Base-by-base conservation (phyloP, 2,888 invertebrate species). In the Fragum sueziense region DNA sequence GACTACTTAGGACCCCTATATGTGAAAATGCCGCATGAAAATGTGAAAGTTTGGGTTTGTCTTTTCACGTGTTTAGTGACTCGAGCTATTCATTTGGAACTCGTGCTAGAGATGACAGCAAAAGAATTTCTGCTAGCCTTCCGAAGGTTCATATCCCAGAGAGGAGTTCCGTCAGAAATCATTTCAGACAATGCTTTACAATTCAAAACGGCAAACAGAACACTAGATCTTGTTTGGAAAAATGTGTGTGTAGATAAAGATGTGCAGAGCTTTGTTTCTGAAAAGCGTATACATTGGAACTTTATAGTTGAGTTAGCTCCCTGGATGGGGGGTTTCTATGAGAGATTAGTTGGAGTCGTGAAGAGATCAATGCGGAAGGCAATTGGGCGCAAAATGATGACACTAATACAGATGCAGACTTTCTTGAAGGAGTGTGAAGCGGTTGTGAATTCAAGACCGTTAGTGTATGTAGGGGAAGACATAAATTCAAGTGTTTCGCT, bases 311-410 rank as follows among this genome's bases (percentile, higher is more conserved):
- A 78, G 41, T 47, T 74, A 3, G 61, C 70, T 2, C 74, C 74
- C 17, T 74, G 70, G 74, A 71, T 74, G 61, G 70, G 78, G 17
- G 79, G 79, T 1, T 79, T 74, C 51, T 74, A 79, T 57, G 79
- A 79, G 54, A 25, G 74, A 67, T 41, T 70, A 7, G 71, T 71
- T 22, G 71, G 74, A 11, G 6, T 76, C n/a, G 76, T 76, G 9
- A 80, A 76, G 57, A 41, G 62, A 27, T 59, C 57, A 20, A 47
- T 80, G 17, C 41, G 73, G 22, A 76, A 80, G 51, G 34, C 65
- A n/a, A 27, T 80, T n/a, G 76, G 72, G 2, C 51, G 73, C 25
- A 61, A 33, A 20, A 47, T 72, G 27, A 33, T 74, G 27, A 79
- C 74, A 37, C 20, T 70, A 29, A 22, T 70, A 1, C 70, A 79